These are phyloP conservation scores for Malurus elegans DNA, from an alignment of 2,113 vertebrate genomes.

Conservation along the genomic window DNA sequence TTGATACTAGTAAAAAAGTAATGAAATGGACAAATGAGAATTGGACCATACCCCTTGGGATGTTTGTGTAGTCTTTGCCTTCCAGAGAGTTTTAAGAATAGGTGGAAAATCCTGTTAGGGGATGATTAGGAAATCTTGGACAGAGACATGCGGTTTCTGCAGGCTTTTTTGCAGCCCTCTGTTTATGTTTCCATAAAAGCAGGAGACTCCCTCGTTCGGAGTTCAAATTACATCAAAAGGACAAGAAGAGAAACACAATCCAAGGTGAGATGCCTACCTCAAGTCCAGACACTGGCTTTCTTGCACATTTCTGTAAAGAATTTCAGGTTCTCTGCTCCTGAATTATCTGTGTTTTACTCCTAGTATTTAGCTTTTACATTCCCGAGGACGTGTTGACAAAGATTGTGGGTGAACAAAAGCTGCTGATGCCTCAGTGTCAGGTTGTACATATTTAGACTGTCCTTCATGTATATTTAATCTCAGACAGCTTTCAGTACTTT, in stretches of 20 bases:
- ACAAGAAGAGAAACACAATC: background rate
- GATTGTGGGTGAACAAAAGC: background rate
- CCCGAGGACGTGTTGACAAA: fast-evolving
- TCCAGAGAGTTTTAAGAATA: background rate
- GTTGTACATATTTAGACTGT: background rate
- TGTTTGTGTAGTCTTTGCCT: background rate
- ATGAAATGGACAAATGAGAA: background rate
- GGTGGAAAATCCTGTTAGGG: background rate
- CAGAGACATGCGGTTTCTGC: background rate
- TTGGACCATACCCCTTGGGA: background rate
- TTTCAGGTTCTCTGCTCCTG: background rate
- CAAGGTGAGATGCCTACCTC: background rate
- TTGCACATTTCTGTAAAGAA: background rate
- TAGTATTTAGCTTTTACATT: background rate
- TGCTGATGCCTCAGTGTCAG: background rate
- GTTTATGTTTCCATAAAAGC: background rate
- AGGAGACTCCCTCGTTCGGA: background rate
- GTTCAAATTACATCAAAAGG: background rate
- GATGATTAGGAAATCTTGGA: background rate
- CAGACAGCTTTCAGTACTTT: background rate
- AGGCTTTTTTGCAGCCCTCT: background rate
- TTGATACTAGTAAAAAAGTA: background rate
- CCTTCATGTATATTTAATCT: background rate
- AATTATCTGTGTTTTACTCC: background rate
- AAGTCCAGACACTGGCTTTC: background rate